Percentiles rank a stretch among this genome's conserved stretches.
phyloP scores from a whole-genome alignment of 2,113 vertebrate species.

The Pituophis catenifer region DNA sequence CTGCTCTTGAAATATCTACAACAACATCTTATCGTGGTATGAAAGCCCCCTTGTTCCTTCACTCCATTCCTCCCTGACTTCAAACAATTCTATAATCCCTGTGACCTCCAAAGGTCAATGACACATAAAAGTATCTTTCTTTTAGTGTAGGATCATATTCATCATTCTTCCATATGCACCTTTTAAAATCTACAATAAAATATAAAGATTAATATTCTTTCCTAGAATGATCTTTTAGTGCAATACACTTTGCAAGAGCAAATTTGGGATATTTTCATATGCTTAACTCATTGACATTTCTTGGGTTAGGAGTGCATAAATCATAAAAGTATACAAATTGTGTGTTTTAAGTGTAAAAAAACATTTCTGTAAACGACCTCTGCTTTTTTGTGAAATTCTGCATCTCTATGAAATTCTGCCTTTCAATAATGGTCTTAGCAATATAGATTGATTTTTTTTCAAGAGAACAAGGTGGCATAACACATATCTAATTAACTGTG shows the following conservation, averaged over 20 bases:
- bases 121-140: constrained; percentile 68
- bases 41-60: constrained; percentile 65
- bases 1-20: constrained; percentile 58
- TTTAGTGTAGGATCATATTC: constrained; percentile 58
- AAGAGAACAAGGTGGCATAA: background rate
- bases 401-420: background rate
- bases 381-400: background rate
- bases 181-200: constrained; percentile 35
- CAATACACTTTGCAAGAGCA: background rate
- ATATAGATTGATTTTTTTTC: background rate
- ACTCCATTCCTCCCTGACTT: constrained; percentile 61
- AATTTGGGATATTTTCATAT: background rate
- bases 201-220: constrained; percentile 45
- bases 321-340: constrained; percentile 40
- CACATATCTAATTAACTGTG: background rate
- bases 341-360: background rate
- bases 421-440: constrained; percentile 1
- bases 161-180: constrained; percentile 47
- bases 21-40: constrained; percentile 62
- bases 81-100: constrained; percentile 64
- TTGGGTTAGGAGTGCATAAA: constrained; percentile 34
- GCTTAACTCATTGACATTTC: background rate
- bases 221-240: constrained; percentile 32
- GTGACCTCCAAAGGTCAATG: constrained; percentile 66
- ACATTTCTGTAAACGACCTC: constrained; percentile 24